Conservation (phyloP, 2,888 invertebrate genomes). For the Xestoiulus laeticollis region DNA sequence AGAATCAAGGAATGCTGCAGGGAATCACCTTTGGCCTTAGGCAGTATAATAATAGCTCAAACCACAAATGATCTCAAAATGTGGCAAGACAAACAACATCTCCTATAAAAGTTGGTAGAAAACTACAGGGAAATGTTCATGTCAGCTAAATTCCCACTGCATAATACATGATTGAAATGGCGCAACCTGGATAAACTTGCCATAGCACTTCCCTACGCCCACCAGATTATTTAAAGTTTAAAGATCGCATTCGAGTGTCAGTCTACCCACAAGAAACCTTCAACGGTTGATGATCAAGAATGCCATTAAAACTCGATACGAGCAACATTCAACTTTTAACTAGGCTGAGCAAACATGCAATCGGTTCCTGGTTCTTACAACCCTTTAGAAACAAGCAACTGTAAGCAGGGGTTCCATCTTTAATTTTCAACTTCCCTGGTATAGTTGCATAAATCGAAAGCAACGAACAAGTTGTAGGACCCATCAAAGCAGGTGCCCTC, state of each 20-base stretch:
- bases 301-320: neutral
- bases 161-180: neutral
- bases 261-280: slow-evolving; percentile 29
- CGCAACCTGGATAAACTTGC: neutral
- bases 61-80: neutral
- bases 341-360: neutral
- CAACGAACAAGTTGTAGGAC: neutral
- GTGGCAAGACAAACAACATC: neutral
- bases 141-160: slow-evolving; percentile 1
- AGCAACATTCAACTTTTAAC: no score
- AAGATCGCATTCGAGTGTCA: neutral
- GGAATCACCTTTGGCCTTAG: neutral
- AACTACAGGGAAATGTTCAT: neutral
- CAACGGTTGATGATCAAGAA: neutral
- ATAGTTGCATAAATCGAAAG: no score
- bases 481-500: no score
- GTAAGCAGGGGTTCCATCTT: no score
- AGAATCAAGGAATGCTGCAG: neutral
- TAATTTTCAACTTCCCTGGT: no score
- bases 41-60: neutral
- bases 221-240: neutral
- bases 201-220: neutral
- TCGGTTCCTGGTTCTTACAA: no score
- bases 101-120: neutral
- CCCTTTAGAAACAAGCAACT: no score